These are phyloP conservation scores for Drosophila sturtevanti DNA, from an alignment of 1,140 invertebrate genomes.

Conservation along the genomic window DNA sequence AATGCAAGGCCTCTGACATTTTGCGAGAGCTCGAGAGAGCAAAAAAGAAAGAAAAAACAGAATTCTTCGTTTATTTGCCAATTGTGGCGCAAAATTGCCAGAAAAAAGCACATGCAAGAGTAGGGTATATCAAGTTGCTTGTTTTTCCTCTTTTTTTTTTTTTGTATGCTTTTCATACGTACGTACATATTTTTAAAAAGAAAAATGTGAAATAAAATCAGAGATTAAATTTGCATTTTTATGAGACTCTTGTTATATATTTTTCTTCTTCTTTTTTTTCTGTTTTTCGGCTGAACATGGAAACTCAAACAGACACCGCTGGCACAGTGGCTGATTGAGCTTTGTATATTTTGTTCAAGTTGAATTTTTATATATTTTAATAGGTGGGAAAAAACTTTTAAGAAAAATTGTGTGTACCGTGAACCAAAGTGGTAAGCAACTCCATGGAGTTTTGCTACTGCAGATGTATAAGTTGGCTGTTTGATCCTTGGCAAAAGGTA, in stretches of 20 bases:
- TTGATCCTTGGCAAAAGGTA: background rate
- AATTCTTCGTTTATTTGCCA: constrained; percentile 46
- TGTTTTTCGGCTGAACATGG: background rate
- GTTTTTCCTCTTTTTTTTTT: background rate
- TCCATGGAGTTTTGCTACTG: background rate
- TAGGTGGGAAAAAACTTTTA: background rate
- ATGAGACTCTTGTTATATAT: constrained; percentile 24
- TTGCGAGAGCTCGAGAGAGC: background rate
- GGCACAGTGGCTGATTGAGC: background rate
- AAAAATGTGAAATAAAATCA: constrained; percentile 21
- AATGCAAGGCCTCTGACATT: constrained; percentile 50
- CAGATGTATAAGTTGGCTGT: background rate
- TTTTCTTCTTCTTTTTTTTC: constrained; percentile 9
- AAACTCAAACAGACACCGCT: background rate
- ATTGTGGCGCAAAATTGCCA: constrained; percentile 44
- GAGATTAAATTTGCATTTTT: constrained; percentile 68
- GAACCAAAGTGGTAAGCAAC: background rate
- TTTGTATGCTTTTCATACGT: background rate
- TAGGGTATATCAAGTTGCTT: constrained; percentile 40
- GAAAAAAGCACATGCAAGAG: constrained; percentile 27
- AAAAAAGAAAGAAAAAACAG: constrained; percentile 13
- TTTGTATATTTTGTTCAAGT: background rate
- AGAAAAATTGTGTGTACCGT: background rate
- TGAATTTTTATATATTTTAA: background rate
- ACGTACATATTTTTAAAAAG: background rate